These are phyloP conservation scores for Agriopis leucophaearia DNA, from an alignment of 2,888 invertebrate species.

Conservation along the genomic window DNA sequence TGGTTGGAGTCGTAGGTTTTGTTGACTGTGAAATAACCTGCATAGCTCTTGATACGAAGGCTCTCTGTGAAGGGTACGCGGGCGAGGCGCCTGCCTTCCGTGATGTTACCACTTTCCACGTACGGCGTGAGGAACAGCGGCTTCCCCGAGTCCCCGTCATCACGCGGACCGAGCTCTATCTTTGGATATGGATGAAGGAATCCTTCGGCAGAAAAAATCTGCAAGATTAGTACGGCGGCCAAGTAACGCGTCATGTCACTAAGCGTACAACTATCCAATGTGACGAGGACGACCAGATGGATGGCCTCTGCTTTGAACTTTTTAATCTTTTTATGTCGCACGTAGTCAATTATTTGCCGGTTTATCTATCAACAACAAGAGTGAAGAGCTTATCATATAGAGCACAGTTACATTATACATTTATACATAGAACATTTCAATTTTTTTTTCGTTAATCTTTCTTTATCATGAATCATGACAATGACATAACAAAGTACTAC, in stretches of 20 bases:
- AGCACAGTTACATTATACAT: too few species aligned
- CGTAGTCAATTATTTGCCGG: constrained; percentile 6
- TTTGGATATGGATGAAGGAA: constrained; percentile 72
- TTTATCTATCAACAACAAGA: not conserved
- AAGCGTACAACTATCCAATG: constrained; percentile 25
- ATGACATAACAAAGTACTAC: too few species aligned
- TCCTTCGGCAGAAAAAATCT: constrained; percentile 59
- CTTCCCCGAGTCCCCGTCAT: constrained; percentile 75
- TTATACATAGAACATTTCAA: too few species aligned
- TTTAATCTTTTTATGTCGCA: not conserved
- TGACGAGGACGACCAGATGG: constrained; percentile 22
- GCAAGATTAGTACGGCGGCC: constrained; percentile 54
- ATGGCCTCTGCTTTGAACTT: too few species aligned
- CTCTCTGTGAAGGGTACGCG: constrained; percentile 87
- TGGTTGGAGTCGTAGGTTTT: constrained; percentile 91
- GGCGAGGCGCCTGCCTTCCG: constrained; percentile 87
- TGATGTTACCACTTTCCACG: constrained; percentile 90
- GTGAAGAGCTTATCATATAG: too few species aligned
- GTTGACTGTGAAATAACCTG: constrained; percentile 95
- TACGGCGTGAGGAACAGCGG: constrained; percentile 92
- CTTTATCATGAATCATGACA: too few species aligned
- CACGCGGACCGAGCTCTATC: constrained; percentile 62
- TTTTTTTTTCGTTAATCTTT: too few species aligned
- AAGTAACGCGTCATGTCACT: constrained; percentile 59
- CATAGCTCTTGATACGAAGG: constrained; percentile 88